These are phyloP conservation scores for Mizuhopecten yessoensis DNA, from an alignment of 1,140 invertebrate species.

Conservation along the genomic window DNA sequence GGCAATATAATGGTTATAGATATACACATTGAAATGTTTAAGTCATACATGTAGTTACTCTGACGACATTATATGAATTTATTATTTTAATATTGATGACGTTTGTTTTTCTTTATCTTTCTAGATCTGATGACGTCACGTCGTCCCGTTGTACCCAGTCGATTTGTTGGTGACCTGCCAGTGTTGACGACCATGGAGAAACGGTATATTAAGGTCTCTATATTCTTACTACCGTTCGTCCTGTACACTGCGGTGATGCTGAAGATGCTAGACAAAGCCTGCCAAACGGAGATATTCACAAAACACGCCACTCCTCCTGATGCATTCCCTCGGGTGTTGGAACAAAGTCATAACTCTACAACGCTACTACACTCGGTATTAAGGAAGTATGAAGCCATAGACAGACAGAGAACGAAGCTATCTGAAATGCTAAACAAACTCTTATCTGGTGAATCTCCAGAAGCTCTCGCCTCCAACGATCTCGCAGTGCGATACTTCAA, in stretches of 20 bases:
- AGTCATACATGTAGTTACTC: too few species aligned
- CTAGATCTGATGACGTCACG: constrained; percentile 21
- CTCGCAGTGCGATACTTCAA: not conserved
- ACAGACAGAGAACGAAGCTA: constrained; percentile 37
- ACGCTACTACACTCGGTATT: constrained; percentile 35
- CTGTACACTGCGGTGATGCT: constrained; percentile 50
- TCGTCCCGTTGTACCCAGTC: not conserved
- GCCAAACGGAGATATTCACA: not conserved
- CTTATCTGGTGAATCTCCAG: not conserved
- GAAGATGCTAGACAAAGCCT: constrained; percentile 49
- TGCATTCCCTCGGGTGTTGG: not conserved
- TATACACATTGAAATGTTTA: too few species aligned
- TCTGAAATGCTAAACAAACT: constrained; percentile 43
- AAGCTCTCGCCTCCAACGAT: not conserved
- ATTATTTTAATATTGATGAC: too few species aligned
- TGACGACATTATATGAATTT: too few species aligned
- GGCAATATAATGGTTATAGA: too few species aligned
- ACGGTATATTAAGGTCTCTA: constrained; percentile 49
- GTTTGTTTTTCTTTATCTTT: not conserved
- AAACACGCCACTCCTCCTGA: not conserved
- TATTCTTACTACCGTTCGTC: constrained; percentile 50
- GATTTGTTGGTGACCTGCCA: not conserved
- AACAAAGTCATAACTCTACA: constrained; percentile 15
- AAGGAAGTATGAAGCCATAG: constrained; percentile 48
- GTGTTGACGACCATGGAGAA: constrained; percentile 48